Percentiles rank a stretch among this genome's conserved stretches.
Conservation (phyloP, 2,888 invertebrate genomes). For the Julus scandinavius region DNA sequence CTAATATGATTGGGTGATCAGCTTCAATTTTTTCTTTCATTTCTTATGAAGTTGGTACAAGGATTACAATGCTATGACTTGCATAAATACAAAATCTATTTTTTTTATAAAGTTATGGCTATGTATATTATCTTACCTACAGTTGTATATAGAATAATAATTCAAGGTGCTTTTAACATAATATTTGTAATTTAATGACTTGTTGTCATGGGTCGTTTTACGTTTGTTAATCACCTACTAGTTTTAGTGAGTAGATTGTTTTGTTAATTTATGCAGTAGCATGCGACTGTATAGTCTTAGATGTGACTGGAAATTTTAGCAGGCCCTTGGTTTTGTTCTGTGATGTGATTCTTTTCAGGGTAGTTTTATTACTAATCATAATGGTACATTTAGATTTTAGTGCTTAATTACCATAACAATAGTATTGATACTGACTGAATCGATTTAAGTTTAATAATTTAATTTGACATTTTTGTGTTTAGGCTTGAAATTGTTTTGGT, state of each 20-base stretch:
- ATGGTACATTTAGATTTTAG: slow-evolving; percentile 36
- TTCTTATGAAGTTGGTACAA: not conserved
- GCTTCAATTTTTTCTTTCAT: not conserved
- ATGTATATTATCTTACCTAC: not conserved
- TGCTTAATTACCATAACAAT: slow-evolving; percentile 45
- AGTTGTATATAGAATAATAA: not conserved
- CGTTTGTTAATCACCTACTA: slow-evolving; percentile 28
- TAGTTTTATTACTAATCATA: slow-evolving; percentile 42
- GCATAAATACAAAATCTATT: not conserved
- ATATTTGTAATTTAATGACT: slow-evolving; percentile 2
- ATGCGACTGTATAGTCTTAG: slow-evolving; percentile 52
- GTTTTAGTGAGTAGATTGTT: slow-evolving; percentile 6
- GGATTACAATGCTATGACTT: not conserved
- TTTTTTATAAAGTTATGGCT: not conserved
- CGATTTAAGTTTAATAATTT: slow-evolving; percentile 15
- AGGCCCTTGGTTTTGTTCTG: slow-evolving; percentile 54
- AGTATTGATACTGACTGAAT: not conserved
- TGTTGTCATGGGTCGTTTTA: not conserved
- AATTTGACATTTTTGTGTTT: slow-evolving; percentile 44
- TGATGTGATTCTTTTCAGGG: not conserved
- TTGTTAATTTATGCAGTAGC: slow-evolving; percentile 42
- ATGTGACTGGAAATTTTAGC: slow-evolving; percentile 55
- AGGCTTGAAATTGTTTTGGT: slow-evolving; percentile 35
- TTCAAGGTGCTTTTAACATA: slow-evolving; percentile 4
- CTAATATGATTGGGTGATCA: no score